Percentiles rank a stretch among this genome's conserved stretches.
Conservation (phyloP, 2,888 invertebrate genomes). For the Microdon myrmicae region DNA sequence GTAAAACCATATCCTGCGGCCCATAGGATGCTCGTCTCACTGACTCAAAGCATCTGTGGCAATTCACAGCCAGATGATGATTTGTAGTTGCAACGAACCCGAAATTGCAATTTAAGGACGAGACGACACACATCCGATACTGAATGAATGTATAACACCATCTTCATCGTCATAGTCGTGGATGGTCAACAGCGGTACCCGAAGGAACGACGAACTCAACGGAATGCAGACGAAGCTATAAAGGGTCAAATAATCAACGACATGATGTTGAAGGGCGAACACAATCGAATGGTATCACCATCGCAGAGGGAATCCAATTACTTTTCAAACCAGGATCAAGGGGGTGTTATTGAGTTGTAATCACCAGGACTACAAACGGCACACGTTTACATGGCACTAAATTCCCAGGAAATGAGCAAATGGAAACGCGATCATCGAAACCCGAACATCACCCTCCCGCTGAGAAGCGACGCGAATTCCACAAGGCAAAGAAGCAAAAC, state of each 20-base stretch:
- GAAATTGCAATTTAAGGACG: constrained; percentile 50
- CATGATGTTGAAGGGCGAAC: constrained; percentile 10
- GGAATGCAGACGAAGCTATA: neutral
- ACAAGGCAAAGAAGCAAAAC: constrained; percentile 20
- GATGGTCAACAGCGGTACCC: neutral
- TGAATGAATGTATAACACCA: constrained; percentile 7
- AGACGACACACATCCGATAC: constrained; percentile 14
- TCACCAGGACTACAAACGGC: constrained; percentile 47
- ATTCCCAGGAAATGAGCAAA: constrained; percentile 46
- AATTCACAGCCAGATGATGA: constrained; percentile 40
- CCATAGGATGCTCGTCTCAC: constrained; percentile 1
- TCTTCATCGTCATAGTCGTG: constrained; percentile 37
- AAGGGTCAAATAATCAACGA: constrained; percentile 30
- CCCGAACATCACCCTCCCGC: constrained; percentile 33
- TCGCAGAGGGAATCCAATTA: constrained; percentile 47
- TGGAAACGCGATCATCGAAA: constrained; percentile 31
- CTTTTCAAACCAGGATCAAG: too few relatives aligned
- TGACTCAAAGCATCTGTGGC: constrained; percentile 46
- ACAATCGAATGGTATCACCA: constrained; percentile 36
- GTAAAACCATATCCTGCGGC: constrained; percentile 4
- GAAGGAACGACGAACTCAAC: neutral
- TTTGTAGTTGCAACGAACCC: constrained; percentile 43
- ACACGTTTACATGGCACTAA: constrained; percentile 51
- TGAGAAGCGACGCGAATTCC: constrained; percentile 6
- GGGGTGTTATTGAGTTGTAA: constrained; percentile 53